Evolutionary conservation across 2,113 vertebrate genomes (phyloP).

Genomic region (Hypanus sabinus): DNA sequence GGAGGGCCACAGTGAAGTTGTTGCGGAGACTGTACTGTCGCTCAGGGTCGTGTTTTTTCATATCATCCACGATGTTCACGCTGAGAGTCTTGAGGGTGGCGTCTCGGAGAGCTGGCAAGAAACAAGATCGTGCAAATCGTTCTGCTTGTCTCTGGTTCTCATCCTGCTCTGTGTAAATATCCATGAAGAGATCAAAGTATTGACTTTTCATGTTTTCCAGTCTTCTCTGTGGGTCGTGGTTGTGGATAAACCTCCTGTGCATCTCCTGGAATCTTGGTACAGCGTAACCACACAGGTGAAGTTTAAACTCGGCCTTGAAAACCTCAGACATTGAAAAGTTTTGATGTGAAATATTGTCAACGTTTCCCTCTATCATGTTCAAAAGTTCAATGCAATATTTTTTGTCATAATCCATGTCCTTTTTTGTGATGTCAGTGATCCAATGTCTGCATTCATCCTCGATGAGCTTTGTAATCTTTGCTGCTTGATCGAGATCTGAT

Average conservation of each 20-base stretch:
- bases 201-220: constrained; percentile 39
- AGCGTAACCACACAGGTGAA: constrained; percentile 26
- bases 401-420: constrained; percentile 49
- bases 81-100: constrained; percentile 39
- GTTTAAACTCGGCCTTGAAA: constrained; percentile 43
- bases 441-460: constrained; percentile 47
- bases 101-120: constrained; percentile 40
- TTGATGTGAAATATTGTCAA: background rate
- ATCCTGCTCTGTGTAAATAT: constrained; percentile 41
- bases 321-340: background rate
- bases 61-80: constrained; percentile 40
- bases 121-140: constrained; percentile 40
- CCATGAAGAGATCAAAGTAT: constrained; percentile 35
- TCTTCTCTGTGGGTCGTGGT: constrained; percentile 37
- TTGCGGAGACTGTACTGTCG: constrained; percentile 35
- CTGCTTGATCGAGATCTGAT: constrained; percentile 40
- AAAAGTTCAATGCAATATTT: constrained; percentile 48
- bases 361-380: constrained; percentile 47
- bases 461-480: constrained; percentile 48
- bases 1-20: constrained; percentile 40
- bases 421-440: constrained; percentile 45
- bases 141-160: constrained; percentile 37
- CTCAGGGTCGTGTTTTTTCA: constrained; percentile 28
- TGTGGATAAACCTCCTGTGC: background rate
- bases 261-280: background rate